These are phyloP conservation scores for Heteromormyrus szaboi DNA, from an alignment of 2,797 vertebrate genomes.

Conservation along the genomic window DNA sequence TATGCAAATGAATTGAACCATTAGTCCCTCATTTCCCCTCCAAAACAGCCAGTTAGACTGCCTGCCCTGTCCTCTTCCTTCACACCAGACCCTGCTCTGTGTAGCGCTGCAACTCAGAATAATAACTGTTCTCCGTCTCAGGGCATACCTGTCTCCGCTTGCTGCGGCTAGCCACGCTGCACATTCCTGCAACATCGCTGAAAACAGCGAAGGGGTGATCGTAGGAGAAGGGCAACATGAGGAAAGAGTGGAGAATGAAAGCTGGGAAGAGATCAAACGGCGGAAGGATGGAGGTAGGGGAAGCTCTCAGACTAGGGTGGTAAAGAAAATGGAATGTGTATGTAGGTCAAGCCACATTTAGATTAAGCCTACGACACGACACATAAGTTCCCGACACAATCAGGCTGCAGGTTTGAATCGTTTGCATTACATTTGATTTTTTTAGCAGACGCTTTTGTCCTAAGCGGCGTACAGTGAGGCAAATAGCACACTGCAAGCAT, in stretches of 20 bases:
- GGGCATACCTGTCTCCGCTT: conserved; percentile 60
- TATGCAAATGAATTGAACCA: background rate
- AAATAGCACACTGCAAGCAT: background rate
- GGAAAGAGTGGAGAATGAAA: background rate
- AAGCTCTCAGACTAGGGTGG: background rate
- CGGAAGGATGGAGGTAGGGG: too few relatives aligned
- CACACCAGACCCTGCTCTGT: background rate
- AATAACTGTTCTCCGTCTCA: conserved; percentile 33
- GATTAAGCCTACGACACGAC: background rate
- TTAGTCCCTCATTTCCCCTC: background rate
- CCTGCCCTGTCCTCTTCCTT: background rate
- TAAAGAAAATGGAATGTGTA: background rate
- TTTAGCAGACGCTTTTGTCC: background rate
- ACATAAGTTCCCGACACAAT: background rate
- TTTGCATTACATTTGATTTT: background rate
- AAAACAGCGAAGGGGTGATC: conserved; percentile 22
- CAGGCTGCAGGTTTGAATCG: background rate
- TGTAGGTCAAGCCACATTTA: background rate
- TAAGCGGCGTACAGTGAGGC: background rate
- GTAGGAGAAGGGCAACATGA: background rate
- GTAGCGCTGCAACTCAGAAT: background rate
- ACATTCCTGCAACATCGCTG: conserved; percentile 57
- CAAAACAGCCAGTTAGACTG: background rate
- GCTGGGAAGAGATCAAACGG: background rate
- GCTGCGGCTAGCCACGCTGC: conserved; percentile 50